Evolutionary conservation across 2,888 invertebrate genomes (phyloP).

Genomic region (Petrophora chlorosata): DNA sequence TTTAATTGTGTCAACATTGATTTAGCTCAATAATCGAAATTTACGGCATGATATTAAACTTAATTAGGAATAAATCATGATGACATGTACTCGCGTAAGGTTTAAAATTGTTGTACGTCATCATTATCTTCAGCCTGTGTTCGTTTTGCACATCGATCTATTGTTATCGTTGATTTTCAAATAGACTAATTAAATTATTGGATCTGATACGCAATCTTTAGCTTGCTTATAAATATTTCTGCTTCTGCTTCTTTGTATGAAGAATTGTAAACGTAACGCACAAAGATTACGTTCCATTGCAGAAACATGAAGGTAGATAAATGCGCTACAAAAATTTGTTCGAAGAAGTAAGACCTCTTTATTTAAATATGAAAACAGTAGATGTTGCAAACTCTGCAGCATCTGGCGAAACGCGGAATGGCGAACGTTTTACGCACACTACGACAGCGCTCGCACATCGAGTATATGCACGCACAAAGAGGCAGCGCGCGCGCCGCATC

Average conservation of each 20-base stretch:
- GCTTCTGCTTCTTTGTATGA: constrained; percentile 7
- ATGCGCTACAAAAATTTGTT: constrained; percentile 9
- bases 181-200: too few species aligned
- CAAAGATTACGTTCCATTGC: constrained; percentile 1
- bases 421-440: constrained; percentile 74
- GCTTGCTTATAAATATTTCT: too few species aligned
- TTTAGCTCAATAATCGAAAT: too few species aligned
- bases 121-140: too few species aligned
- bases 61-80: too few species aligned
- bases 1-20: too few species aligned
- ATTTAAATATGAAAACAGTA: constrained; percentile 39
- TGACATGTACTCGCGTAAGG: too few species aligned
- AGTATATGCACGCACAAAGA: constrained; percentile 64
- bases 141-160: too few species aligned
- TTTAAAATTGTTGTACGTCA: too few species aligned
- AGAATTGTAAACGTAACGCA: constrained; percentile 1
- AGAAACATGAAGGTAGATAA: constrained; percentile 2
- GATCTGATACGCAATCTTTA: too few species aligned
- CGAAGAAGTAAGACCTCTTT: constrained; percentile 8
- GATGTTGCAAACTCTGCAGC: constrained; percentile 76
- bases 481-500: constrained; percentile 79
- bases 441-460: constrained; percentile 42
- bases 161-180: too few species aligned
- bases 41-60: too few species aligned
- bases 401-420: constrained; percentile 80